Conservation (phyloP, 2,113 vertebrate species). For the Gopherus evgoodei region DNA sequence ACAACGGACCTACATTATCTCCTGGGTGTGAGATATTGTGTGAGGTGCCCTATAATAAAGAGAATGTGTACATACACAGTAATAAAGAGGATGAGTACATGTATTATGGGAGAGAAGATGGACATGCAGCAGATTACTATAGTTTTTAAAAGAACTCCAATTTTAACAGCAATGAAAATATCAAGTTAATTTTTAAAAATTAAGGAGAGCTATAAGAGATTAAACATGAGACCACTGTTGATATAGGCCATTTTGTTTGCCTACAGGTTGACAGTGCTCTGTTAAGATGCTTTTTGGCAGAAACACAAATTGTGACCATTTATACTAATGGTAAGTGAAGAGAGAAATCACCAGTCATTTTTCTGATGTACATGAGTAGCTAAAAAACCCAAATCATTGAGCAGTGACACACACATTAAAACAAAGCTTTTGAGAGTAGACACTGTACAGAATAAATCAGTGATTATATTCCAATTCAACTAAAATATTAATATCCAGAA, state of each 20-base stretch:
- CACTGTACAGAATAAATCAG: neutral
- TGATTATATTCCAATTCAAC: conserved; percentile 63
- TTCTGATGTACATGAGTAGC: neutral
- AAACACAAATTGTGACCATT: neutral
- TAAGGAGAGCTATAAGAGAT: neutral
- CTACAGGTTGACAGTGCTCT: neutral
- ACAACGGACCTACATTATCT: conserved; percentile 63
- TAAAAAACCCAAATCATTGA: conserved; percentile 41
- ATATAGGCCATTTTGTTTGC: neutral
- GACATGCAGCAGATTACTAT: conserved; percentile 41
- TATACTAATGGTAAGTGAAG: conserved; percentile 18
- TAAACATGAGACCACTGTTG: conserved; percentile 12
- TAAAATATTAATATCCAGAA: conserved; percentile 46
- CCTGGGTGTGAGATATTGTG: neutral
- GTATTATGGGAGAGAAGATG: neutral
- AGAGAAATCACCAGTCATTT: conserved; percentile 38
- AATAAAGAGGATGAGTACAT: neutral
- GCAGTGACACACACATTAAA: conserved; percentile 19
- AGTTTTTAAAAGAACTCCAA: conserved; percentile 13
- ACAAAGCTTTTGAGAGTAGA: conserved; percentile 58
- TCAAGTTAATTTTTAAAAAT: conserved; percentile 2
- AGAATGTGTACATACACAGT: neutral
- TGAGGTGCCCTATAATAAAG: conserved; percentile 13
- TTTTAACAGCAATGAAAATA: conserved; percentile 38
- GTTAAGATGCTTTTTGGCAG: conserved; percentile 51